Conservation (phyloP, 2,797 vertebrate species). For the Gila robusta region DNA sequence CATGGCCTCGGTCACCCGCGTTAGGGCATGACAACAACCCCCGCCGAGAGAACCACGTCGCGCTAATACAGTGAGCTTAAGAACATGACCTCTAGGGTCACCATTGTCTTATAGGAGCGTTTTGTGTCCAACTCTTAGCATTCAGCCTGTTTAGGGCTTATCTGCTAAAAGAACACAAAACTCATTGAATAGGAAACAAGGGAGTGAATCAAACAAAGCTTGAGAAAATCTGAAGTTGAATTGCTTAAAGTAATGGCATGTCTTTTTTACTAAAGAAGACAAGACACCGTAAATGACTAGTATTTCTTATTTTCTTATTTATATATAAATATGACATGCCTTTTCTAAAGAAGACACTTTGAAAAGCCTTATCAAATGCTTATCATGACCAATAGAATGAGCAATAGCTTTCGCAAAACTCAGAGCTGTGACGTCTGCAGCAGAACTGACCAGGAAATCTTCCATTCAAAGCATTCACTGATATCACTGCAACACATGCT, state of each 20-base stretch:
- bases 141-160: slow-evolving; percentile 52
- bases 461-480: neutral
- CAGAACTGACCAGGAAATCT: slow-evolving; percentile 6
- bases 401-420: neutral
- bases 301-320: neutral
- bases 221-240: slow-evolving; percentile 1
- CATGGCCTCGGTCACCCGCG: slow-evolving; percentile 64
- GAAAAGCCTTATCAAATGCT: neutral
- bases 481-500: neutral
- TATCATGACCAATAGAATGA: neutral
- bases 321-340: neutral
- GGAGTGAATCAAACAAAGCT: neutral
- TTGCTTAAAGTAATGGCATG: neutral
- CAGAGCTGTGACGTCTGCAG: neutral
- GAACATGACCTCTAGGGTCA: slow-evolving; percentile 60
- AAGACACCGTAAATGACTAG: neutral
- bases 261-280: neutral
- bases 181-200: neutral
- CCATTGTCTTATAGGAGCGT: slow-evolving; percentile 37
- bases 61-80: slow-evolving; percentile 52
- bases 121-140: slow-evolving; percentile 40
- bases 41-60: slow-evolving; percentile 6
- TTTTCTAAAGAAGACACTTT: neutral
- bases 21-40: slow-evolving; percentile 60
- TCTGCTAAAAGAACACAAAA: slow-evolving; percentile 6